Conservation (phyloP, 1,140 invertebrate species). For the Hirudo medicinalis region DNA sequence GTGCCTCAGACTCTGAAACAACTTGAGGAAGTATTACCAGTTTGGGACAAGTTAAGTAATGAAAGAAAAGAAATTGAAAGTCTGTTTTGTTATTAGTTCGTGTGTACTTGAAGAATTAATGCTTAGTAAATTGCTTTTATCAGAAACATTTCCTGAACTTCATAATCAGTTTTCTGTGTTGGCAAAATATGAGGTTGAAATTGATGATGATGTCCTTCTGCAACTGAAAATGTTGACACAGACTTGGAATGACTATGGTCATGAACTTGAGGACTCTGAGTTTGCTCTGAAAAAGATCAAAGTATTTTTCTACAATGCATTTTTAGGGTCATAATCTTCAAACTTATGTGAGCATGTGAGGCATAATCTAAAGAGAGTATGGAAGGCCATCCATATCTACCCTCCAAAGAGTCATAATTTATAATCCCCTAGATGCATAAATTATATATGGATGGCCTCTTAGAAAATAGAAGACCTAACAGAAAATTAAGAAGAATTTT, state of each 20-base stretch:
- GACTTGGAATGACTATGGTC: conserved; percentile 13
- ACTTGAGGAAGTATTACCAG: conserved; percentile 42
- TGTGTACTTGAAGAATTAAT: no score
- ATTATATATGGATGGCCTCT: no score
- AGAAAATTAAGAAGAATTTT: no score
- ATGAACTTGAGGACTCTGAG: conserved; percentile 3
- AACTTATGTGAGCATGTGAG: no score
- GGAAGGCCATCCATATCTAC: no score
- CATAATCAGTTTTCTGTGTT: conserved; percentile 57
- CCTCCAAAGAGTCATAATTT: no score
- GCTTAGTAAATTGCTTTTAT: not conserved
- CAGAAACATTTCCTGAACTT: conserved; percentile 47
- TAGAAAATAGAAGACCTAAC: no score
- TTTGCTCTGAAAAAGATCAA: conserved; percentile 12
- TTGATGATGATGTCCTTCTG: not conserved
- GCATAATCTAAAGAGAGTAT: no score
- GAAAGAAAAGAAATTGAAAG: conserved; percentile 51
- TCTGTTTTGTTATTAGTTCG: conserved; percentile 37
- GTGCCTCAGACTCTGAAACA: conserved; percentile 42
- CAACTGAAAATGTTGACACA: conserved; percentile 3
- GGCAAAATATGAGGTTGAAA: conserved; percentile 49
- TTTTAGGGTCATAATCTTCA: no score
- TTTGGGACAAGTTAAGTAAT: conserved; percentile 50
- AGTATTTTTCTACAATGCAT: not conserved
- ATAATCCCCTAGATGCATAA: no score